Base-by-base conservation (phyloP, 1,140 invertebrate genomes). In the Saccostrea cuccullata region DNA sequence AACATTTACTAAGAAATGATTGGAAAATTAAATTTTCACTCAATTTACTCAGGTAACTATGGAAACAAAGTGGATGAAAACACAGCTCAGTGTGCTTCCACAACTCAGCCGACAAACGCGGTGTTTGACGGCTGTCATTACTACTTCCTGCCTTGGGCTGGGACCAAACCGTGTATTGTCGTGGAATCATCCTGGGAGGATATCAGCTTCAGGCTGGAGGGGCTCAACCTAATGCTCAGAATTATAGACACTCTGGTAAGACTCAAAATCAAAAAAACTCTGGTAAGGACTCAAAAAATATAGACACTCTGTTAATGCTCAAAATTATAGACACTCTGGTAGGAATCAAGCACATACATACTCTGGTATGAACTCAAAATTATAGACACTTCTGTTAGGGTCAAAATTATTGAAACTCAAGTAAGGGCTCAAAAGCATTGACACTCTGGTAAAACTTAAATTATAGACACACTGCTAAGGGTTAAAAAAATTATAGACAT, bases 81-180 rank as follows among this genome's bases (percentile, higher is more conserved):
- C 87, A 90, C 94, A 8, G 91, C 94, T 15, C 95, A 95, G 6
- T 95, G 94, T 90, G 93, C 95, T 0, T 96, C 95, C 9, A 95
- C 95, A 11, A 96, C 95, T 20, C 95, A 96, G 91, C 95, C 95
- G 26, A 95, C 95, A 23, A 96, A 96, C 92, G 94, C 96, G n/a
- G 95, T 96, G 85, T 96, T 95, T 93, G 96, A 96, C 92, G 96
- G 96, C n/a, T 95, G 93, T 89, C 93, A 94, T 90, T 96, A 96
- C 91, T 95, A 96, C 91, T 96, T 95, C 93, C 91, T 96, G 89
- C 95, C 96, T 0, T 96, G 95, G 95, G 94, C 92, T 47, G 93
- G 93, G n/a, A 94, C 93, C 56, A 95, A 95, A 88, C 96, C 95
- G 0, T 95, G 94, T 89, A 93, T 95, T 13, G 94, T 94, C 0